A percentile compares a stretch with the other conserved stretches of the same genome.
Conservation (phyloP, 2,113 vertebrate species). For the Apistogramma diplotaenia region DNA sequence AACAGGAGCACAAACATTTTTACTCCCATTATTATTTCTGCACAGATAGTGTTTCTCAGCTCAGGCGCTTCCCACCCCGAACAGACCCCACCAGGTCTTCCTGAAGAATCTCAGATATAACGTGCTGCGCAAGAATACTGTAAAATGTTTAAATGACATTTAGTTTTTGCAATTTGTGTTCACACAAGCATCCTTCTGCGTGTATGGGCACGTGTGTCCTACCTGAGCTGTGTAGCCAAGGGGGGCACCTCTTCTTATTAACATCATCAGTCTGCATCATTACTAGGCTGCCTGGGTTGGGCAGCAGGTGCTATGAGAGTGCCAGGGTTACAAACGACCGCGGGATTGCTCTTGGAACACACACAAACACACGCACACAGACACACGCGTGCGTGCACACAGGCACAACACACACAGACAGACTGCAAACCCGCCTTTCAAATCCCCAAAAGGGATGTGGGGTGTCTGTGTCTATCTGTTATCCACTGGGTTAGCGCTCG, state of each 20-base stretch:
- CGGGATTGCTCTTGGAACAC: slow-evolving; percentile 75
- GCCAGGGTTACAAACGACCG: slow-evolving; percentile 92
- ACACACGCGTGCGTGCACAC: slow-evolving; percentile 1
- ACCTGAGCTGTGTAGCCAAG: slow-evolving; percentile 80
- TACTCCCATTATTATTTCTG: slow-evolving; percentile 68
- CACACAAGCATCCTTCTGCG: slow-evolving; percentile 14
- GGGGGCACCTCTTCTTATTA: slow-evolving; percentile 92
- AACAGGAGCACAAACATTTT: slow-evolving; percentile 46
- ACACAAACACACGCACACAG: slow-evolving; percentile 46
- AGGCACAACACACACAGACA: slow-evolving; percentile 64
- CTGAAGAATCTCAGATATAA: background rate
- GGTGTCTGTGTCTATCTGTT: slow-evolving; percentile 88
- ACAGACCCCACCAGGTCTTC: slow-evolving; percentile 1
- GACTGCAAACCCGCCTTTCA: slow-evolving; percentile 80
- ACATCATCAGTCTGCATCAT: slow-evolving; percentile 97
- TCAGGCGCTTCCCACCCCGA: slow-evolving; percentile 34
- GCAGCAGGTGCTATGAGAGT: slow-evolving; percentile 86
- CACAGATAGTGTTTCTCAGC: slow-evolving; percentile 52
- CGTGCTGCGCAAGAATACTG: background rate
- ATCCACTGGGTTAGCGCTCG: slow-evolving; percentile 88
- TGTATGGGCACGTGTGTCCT: slow-evolving; percentile 48
- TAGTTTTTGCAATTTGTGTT: background rate
- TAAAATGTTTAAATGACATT: slow-evolving; percentile 9
- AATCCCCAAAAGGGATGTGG: slow-evolving; percentile 93
- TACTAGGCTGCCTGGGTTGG: slow-evolving; percentile 91